Conservation (phyloP, 2,797 vertebrate species). For the Octomys mimax region DNA sequence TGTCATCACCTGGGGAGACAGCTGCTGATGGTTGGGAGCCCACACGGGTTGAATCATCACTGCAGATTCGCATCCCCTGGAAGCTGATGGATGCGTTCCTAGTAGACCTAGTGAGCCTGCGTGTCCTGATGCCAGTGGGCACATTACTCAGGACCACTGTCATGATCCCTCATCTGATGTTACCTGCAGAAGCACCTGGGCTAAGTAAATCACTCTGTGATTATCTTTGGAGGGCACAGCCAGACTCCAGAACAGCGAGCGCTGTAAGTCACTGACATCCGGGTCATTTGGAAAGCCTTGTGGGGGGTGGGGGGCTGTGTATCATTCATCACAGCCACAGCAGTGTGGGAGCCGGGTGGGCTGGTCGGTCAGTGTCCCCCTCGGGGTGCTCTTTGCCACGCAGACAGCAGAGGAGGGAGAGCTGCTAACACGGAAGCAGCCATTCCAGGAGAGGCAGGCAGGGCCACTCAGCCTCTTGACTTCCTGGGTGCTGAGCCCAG, state of each 20-base stretch:
- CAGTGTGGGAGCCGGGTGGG: neutral
- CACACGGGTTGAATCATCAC: conserved; percentile 59
- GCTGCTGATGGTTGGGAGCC: neutral
- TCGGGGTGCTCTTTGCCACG: neutral
- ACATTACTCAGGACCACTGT: conserved; percentile 38
- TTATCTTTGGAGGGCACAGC: conserved; percentile 10
- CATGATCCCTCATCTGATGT: neutral
- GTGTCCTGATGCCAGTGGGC: neutral
- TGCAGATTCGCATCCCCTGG: neutral
- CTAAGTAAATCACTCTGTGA: conserved; percentile 31
- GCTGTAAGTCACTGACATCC: neutral
- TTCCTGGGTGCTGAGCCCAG: neutral
- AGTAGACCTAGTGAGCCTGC: neutral
- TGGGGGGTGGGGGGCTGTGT: conserved; percentile 18
- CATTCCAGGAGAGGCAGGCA: neutral
- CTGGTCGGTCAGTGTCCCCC: neutral
- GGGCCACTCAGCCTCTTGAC: neutral
- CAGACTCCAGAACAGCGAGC: neutral
- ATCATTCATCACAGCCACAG: neutral
- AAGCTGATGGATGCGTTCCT: neutral
- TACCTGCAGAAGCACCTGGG: conserved; percentile 33
- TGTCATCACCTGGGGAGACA: neutral
- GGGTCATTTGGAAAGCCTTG: conserved; percentile 22
- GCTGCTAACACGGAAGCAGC: neutral
- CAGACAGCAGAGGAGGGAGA: neutral